Evolutionary conservation across 1,140 invertebrate genomes (phyloP).

Genomic region (Nebria ingens): DNA sequence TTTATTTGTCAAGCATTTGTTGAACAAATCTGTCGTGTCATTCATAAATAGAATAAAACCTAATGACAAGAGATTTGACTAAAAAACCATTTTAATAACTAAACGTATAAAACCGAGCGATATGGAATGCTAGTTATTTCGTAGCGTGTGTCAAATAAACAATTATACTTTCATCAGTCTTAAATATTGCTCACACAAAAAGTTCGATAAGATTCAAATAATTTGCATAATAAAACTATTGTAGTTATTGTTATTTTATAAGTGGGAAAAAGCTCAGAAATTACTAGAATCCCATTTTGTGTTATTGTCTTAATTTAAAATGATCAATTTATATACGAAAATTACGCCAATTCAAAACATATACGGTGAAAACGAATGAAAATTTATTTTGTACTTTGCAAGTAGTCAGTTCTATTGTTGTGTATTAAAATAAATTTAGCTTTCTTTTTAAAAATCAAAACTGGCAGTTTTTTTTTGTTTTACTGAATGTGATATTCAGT

Average conservation of each 20-base stretch:
- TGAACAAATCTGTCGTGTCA: background rate
- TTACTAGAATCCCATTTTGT: conserved; percentile 6
- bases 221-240: background rate
- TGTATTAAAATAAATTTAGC: background rate
- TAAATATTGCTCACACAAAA: background rate
- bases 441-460: too few relatives aligned
- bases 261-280: background rate
- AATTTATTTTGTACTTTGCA: too few relatives aligned
- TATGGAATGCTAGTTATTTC: conserved; percentile 5
- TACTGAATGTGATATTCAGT: too few relatives aligned
- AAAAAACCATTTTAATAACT: background rate
- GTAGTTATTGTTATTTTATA: background rate
- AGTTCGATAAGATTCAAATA: too few relatives aligned
- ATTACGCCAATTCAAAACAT: background rate
- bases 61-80: conserved; percentile 7
- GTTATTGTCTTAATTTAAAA: conserved; percentile 1
- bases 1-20: too few relatives aligned
- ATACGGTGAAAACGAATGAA: too few relatives aligned
- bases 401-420: background rate
- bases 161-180: background rate
- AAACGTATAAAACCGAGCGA: background rate
- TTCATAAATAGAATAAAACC: conserved; percentile 3
- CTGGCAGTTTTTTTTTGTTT: too few relatives aligned
- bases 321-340: background rate
- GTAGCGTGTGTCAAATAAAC: too few relatives aligned